phyloP scores from a whole-genome alignment of 2,888 invertebrate species.

The Hypsopygia costalis region DNA sequence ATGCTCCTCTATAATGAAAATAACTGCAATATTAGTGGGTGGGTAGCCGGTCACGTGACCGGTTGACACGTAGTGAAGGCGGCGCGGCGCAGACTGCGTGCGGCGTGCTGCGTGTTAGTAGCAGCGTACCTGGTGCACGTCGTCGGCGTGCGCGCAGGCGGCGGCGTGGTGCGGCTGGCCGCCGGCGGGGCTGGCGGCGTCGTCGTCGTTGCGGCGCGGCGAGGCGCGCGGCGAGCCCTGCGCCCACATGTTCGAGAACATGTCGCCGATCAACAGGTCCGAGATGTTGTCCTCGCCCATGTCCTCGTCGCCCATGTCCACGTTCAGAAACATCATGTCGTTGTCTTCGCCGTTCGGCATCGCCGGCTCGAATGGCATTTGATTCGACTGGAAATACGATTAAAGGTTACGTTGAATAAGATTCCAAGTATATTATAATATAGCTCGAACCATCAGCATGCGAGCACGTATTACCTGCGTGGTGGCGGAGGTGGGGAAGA shows the following conservation, averaged over 20 bases:
- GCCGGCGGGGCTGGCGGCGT: constrained; percentile 38
- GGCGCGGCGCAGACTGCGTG: too few species aligned
- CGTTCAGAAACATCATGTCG: constrained; percentile 69
- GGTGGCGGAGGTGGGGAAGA: constrained; percentile 98
- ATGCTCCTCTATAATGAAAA: too few species aligned
- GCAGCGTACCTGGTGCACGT: constrained; percentile 29
- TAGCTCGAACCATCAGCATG: too few species aligned
- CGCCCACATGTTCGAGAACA: constrained; percentile 82
- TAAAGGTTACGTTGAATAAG: not conserved
- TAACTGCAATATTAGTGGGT: too few species aligned
- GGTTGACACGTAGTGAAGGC: too few species aligned
- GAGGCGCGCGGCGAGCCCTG: constrained; percentile 38
- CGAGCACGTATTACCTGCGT: constrained; percentile 83
- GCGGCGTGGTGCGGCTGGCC: constrained; percentile 36
- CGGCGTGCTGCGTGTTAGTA: too few species aligned
- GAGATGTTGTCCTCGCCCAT: constrained; percentile 85
- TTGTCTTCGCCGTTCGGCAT: constrained; percentile 70
- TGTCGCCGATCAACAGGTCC: constrained; percentile 83
- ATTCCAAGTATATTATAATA: too few species aligned
- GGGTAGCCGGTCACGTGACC: too few species aligned
- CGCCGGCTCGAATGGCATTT: constrained; percentile 67
- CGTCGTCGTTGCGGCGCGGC: constrained; percentile 38
- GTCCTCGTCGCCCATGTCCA: constrained; percentile 70
- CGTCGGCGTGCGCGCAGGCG: constrained; percentile 33
- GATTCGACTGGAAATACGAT: constrained; percentile 50